Conservation (phyloP, 2,113 vertebrate species). For the Gavialis gangeticus region DNA sequence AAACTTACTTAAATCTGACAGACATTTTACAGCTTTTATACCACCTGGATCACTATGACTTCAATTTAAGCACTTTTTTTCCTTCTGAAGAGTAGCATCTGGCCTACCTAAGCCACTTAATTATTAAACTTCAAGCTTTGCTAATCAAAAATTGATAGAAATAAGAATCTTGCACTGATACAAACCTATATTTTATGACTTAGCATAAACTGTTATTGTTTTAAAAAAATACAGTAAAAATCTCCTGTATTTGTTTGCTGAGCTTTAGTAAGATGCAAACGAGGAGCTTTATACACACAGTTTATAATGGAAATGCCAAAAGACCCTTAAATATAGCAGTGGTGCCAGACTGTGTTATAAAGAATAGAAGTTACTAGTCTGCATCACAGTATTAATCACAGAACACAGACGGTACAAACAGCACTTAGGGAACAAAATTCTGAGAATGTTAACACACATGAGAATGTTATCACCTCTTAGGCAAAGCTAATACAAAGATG, state of each 20-base stretch:
- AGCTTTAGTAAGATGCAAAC: slow-evolving; percentile 26
- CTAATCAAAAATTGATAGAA: slow-evolving; percentile 56
- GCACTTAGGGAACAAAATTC: background rate
- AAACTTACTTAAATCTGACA: slow-evolving; percentile 62
- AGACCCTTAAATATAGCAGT: background rate
- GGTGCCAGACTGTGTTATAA: background rate
- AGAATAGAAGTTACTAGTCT: background rate
- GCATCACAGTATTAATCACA: background rate
- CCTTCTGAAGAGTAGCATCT: slow-evolving; percentile 67
- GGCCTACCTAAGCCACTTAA: slow-evolving; percentile 34
- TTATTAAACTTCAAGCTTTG: slow-evolving; percentile 23
- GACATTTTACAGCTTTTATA: slow-evolving; percentile 37
- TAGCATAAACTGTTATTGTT: background rate
- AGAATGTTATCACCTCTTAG: background rate
- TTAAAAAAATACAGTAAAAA: slow-evolving; percentile 32
- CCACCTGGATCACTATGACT: background rate
- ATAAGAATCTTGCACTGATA: slow-evolving; percentile 6
- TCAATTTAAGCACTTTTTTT: slow-evolving; percentile 54
- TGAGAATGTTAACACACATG: background rate
- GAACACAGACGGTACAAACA: background rate
- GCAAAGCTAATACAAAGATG: background rate
- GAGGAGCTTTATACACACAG: slow-evolving; percentile 9
- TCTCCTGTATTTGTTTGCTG: slow-evolving; percentile 17
- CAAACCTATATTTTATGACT: background rate
- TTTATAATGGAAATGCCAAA: background rate